Evolutionary conservation across 2,797 vertebrate genomes (phyloP).

Genomic region (Pseudomugil gertrudae): DNA sequence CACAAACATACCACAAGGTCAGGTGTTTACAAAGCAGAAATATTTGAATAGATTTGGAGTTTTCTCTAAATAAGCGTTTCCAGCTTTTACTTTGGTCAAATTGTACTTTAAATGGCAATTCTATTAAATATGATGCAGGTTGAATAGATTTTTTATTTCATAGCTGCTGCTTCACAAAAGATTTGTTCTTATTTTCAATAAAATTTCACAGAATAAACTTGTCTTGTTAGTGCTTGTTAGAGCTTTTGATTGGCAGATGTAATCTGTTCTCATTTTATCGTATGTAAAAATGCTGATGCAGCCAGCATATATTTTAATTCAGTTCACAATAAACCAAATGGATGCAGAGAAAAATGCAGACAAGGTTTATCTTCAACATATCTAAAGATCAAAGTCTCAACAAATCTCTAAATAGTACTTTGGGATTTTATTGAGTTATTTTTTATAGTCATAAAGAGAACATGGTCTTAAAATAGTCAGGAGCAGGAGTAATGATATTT

Average conservation of each 20-base stretch:
- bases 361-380: neutral
- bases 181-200: neutral
- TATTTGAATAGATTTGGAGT: constrained; percentile 7
- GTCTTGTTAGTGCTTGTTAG: neutral
- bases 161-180: neutral
- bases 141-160: neutral
- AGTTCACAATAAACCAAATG: neutral
- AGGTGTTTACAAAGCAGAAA: neutral
- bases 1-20: constrained; percentile 2
- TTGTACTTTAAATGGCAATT: constrained; percentile 6
- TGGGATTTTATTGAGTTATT: neutral
- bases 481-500: neutral
- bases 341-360: neutral
- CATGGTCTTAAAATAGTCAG: neutral
- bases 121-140: neutral
- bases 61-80: neutral
- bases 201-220: neutral
- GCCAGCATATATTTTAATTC: neutral
- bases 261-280: neutral
- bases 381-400: neutral
- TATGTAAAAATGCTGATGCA: neutral
- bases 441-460: neutral
- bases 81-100: neutral
- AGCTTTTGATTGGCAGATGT: neutral
- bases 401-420: neutral